These are phyloP conservation scores for Eulemur mongoz DNA, from an alignment of 2,797 vertebrate species.

Conservation along the genomic window DNA sequence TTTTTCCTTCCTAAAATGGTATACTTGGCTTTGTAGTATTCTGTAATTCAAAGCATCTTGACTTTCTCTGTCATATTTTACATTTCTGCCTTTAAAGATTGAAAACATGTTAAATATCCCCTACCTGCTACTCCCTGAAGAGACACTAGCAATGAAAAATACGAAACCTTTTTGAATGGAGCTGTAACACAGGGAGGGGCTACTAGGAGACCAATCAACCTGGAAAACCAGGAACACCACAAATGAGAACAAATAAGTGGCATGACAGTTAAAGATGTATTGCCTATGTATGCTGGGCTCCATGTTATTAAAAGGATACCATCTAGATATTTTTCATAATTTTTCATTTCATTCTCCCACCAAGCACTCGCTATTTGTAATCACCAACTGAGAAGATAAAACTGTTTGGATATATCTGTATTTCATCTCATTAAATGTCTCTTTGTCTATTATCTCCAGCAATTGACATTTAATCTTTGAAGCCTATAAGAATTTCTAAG, in stretches of 20 bases:
- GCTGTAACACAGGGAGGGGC: slow-evolving; percentile 37
- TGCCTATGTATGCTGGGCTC: neutral
- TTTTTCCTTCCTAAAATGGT: slow-evolving; percentile 8
- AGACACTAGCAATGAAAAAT: slow-evolving; percentile 6
- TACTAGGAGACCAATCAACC: slow-evolving; percentile 11
- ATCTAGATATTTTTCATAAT: slow-evolving; percentile 15
- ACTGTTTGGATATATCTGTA: neutral
- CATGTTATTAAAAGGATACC: slow-evolving; percentile 48
- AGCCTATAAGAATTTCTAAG: slow-evolving; percentile 2
- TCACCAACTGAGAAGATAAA: slow-evolving; percentile 31
- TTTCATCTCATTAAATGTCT: slow-evolving; percentile 43
- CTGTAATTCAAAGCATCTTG: slow-evolving; percentile 28
- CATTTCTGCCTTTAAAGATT: slow-evolving; percentile 26
- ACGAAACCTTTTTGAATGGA: neutral
- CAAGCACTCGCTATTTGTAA: slow-evolving; percentile 30
- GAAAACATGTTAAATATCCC: neutral
- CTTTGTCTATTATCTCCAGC: neutral
- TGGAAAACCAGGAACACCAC: neutral
- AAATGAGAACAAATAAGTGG: slow-evolving; percentile 46
- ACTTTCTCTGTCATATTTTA: neutral
- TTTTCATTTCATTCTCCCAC: slow-evolving; percentile 49
- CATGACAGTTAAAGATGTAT: slow-evolving; percentile 27
- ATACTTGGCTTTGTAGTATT: neutral
- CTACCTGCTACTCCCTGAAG: neutral
- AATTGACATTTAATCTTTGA: slow-evolving; percentile 52